Evolutionary conservation across 2,888 invertebrate genomes (phyloP).

Genomic region (Clanis bilineata): DNA sequence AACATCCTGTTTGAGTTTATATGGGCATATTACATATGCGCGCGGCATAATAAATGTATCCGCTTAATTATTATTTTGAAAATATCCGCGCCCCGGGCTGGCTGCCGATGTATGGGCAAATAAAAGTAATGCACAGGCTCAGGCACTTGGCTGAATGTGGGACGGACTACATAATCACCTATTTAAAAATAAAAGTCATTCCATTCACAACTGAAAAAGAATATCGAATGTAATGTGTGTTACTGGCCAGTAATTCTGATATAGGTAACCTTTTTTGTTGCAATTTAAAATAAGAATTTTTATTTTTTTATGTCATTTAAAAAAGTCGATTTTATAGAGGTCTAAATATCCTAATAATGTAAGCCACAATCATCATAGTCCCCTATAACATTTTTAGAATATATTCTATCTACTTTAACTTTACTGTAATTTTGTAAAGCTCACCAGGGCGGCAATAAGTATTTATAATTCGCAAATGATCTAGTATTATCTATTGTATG

Average conservation of each 20-base stretch:
- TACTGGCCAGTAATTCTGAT: background rate
- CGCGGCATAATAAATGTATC: conserved; percentile 77
- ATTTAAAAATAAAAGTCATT: conserved; percentile 18
- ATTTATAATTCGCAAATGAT: background rate
- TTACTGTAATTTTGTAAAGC: no score
- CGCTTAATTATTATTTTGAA: conserved; percentile 81
- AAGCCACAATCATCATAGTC: no score
- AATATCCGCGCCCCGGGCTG: conserved; percentile 74
- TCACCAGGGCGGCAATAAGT: no score
- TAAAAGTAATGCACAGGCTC: conserved; percentile 13
- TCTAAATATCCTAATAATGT: no score
- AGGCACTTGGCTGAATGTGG: conserved; percentile 3
- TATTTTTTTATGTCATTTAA: no score
- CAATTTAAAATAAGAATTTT: background rate
- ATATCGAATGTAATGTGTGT: background rate
- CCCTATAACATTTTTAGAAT: no score
- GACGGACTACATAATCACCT: conserved; percentile 23
- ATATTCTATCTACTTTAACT: no score
- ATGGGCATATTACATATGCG: conserved; percentile 67
- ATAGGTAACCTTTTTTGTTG: background rate
- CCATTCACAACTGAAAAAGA: background rate
- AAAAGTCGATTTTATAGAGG: no score
- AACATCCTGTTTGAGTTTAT: conserved; percentile 53
- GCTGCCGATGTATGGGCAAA: conserved; percentile 17
- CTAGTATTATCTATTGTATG: background rate